These are phyloP conservation scores for Sula dactylatra DNA, from an alignment of 2,113 vertebrate genomes.

Conservation along the genomic window DNA sequence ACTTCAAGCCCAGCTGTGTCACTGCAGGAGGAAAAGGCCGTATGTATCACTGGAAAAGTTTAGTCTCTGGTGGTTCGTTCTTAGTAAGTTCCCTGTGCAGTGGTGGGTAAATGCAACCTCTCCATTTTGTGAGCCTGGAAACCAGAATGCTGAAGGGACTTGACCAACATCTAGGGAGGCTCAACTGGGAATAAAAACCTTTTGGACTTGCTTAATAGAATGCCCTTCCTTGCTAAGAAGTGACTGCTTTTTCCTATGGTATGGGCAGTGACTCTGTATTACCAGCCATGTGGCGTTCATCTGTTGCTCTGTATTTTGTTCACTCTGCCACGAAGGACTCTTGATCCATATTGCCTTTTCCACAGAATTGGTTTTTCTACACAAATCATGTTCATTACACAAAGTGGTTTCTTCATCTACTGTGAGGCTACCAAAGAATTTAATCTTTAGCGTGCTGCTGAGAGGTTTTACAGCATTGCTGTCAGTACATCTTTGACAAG, in stretches of 20 bases:
- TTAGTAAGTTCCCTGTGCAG: background rate
- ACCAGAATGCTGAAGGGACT: background rate
- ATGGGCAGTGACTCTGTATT: background rate
- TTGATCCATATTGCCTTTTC: background rate
- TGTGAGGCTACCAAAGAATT: background rate
- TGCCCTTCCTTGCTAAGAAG: background rate
- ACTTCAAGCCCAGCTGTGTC: background rate
- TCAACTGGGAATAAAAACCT: background rate
- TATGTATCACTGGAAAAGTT: background rate
- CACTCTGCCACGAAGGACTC: background rate
- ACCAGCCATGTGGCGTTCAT: background rate
- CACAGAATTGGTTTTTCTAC: background rate
- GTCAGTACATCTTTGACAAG: background rate
- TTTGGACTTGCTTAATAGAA: background rate
- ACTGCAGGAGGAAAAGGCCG: background rate
- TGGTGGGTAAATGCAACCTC: background rate
- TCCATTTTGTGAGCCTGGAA: background rate
- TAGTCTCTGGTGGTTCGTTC: background rate
- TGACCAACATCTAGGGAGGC: background rate
- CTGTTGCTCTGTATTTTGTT: background rate
- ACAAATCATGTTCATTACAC: background rate
- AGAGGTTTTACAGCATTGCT: background rate
- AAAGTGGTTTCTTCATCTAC: background rate
- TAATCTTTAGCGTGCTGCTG: background rate
- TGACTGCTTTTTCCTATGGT: background rate